Evolutionary conservation across 2,113 vertebrate species (phyloP), one percentile per base, ranked within the genome.

Genomic region (Macquaria australasica): DNA sequence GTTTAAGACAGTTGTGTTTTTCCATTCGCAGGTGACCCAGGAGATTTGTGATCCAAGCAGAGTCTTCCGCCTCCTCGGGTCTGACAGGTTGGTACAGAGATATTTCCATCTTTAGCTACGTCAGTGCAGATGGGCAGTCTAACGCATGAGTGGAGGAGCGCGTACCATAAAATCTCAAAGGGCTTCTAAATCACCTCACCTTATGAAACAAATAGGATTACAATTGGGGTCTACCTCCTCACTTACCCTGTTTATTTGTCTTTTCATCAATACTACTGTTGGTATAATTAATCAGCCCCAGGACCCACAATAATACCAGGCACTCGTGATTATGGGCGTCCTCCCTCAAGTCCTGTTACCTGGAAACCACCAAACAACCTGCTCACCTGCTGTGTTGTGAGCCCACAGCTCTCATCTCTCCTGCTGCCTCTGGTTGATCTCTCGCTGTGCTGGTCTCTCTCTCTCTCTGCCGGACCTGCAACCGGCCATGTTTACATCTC

Each of bases 41-140:
- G 98, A 99, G 95, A 99, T 99, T 93, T 99, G 95, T 2, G 98
- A 99, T 91, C 97, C 97, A 73, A 99, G 97, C 89, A 94, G 98
- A 91, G 98, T 99, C 39, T 99, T 99, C 92, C 97, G 96, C 86
- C 96, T 99, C 80, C 88, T 99, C 74, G 98, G 98, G 80, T 99
- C 98, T 73, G 98, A 99, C 97, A 98, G 98, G 98, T 99, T 95
- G 83, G 89, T 84, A 14, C 79, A n/a, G 14, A 69, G n/a, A 63
- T 0, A 1, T 73, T 83, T 60, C n/a, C 25, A 12, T 76, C 51
- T 64, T 73, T 16, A 41, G 10, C 55, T 8, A 3, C 31, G 0
- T 75, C 21, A 11, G 18, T 74, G 74, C 70, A 72, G 50, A 59
- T 11, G 39, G 59, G 15, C 1, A 48, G 41, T 55, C 59, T 39